These are phyloP conservation scores for Cynoglossus semilaevis DNA, from an alignment of 2,113 vertebrate species.

Conservation along the genomic window DNA sequence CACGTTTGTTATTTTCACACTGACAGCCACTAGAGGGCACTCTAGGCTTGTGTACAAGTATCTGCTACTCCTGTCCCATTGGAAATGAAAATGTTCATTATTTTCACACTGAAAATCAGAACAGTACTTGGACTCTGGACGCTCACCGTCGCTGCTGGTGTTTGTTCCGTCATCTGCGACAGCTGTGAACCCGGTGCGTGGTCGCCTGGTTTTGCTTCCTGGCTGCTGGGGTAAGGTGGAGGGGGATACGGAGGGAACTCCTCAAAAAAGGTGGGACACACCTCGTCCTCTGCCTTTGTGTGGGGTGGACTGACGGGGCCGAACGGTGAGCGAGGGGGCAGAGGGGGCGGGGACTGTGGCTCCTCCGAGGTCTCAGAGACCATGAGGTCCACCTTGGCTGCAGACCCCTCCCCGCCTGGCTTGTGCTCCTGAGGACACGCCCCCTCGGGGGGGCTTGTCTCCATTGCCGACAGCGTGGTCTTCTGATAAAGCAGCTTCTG, in stretches of 20 bases:
- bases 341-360: slow-evolving; percentile 41
- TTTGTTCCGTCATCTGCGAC: slow-evolving; percentile 87
- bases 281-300: slow-evolving; percentile 70
- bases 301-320: slow-evolving; percentile 62
- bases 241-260: slow-evolving; percentile 90
- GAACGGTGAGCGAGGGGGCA: slow-evolving; percentile 57
- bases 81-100: too few species aligned
- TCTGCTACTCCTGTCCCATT: too few species aligned
- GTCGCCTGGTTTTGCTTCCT: slow-evolving; percentile 78
- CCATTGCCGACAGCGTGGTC: slow-evolving; percentile 94
- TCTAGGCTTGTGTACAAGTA: too few species aligned
- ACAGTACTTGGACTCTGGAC: too few species aligned
- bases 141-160: slow-evolving; percentile 81
- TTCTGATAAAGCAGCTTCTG: slow-evolving; percentile 95
- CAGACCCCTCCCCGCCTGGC: slow-evolving; percentile 39
- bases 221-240: slow-evolving; percentile 84
- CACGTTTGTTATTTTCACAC: too few species aligned
- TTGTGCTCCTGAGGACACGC: too few species aligned
- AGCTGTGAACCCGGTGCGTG: slow-evolving; percentile 70
- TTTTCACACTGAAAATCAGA: too few species aligned
- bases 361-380: slow-evolving; percentile 46
- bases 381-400: neutral
- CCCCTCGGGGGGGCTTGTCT: slow-evolving; percentile 74
- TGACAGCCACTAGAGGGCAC: too few species aligned
- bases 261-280: slow-evolving; percentile 65